Base-by-base conservation (phyloP, 2,113 vertebrate species). In the Pogonocichla stellata region DNA sequence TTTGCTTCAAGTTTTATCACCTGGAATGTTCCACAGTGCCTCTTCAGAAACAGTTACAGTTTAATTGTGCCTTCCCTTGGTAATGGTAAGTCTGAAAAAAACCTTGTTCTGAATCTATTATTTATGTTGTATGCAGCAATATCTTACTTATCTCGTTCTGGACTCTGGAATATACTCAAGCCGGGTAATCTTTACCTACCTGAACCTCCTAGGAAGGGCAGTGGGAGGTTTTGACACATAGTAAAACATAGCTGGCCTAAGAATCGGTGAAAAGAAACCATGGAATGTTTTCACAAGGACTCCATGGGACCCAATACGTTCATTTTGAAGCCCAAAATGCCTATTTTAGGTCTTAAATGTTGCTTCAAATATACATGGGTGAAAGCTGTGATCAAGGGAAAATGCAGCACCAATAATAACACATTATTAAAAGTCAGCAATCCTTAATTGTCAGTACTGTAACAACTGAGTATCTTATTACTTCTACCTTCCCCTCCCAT, bases 391-490 rank as follows among this genome's bases (percentile, higher is more conserved):
- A 93, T 94, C 93, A 97, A 96, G 92, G 66, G 88, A 75, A 90
- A 96, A 96, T 69, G 88, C 89, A 96, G 96, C 97, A 94, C 96
- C 97, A 97, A 86, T 75, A 97, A 96, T 95, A 96, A 92, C 89
- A 96, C 88, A 92, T 97, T 97, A 97, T 97, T 97, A 96, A 96
- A 97, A 97, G 84, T 95, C 80, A 97, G 96, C 97, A 95, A 87
- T 69, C 95, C 79, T 97, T 92, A 96, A 77, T 29, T 95, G 88
- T 95, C 94, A 97, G 94, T 62, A 90, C 81, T 89, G 77, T 92
- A 96, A 90, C 94, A 96, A 92, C 91, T 78, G 88, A 95, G 47
- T 74, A 89, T 93, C 93, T 92, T 86, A 96, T 77, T 93, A 91
- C 86, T 90, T 96, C 88, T 95, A 71, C 86, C 80, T 88, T 87